Evolutionary conservation across 1,140 invertebrate species (phyloP).

Genomic region (Apis florea): DNA sequence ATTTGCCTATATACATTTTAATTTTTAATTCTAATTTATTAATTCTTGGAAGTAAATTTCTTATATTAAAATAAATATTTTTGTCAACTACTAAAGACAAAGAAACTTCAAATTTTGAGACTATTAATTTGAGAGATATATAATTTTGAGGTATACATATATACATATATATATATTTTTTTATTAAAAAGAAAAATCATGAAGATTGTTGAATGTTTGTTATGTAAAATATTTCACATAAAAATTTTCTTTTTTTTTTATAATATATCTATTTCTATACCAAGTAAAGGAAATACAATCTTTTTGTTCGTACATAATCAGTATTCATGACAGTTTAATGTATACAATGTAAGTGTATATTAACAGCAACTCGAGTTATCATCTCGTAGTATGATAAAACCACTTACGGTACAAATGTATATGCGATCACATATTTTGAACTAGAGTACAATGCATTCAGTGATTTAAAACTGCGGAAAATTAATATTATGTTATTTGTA

Average conservation of each 20-base stretch:
- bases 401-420: slow-evolving; percentile 38
- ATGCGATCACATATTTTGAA: slow-evolving; percentile 1
- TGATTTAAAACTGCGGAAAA: slow-evolving; percentile 5
- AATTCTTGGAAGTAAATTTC: neutral
- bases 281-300: neutral
- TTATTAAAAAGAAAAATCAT: neutral
- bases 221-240: slow-evolving; percentile 5
- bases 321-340: slow-evolving; percentile 21
- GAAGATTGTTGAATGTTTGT: neutral
- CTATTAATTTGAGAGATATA: no score
- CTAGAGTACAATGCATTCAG: slow-evolving; percentile 36
- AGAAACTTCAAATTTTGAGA: neutral
- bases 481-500: neutral
- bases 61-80: neutral
- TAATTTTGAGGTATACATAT: no score
- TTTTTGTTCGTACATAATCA: slow-evolving; percentile 1
- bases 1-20: neutral
- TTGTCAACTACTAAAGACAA: neutral
- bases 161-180: no score
- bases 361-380: slow-evolving; percentile 46
- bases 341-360: slow-evolving; percentile 6
- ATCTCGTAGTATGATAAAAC: slow-evolving; percentile 46
- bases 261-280: slow-evolving; percentile 3
- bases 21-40: neutral
- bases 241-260: slow-evolving; percentile 17